Evolutionary conservation across 2,797 vertebrate genomes (phyloP).

Genomic region (Taeniopygia guttata): DNA sequence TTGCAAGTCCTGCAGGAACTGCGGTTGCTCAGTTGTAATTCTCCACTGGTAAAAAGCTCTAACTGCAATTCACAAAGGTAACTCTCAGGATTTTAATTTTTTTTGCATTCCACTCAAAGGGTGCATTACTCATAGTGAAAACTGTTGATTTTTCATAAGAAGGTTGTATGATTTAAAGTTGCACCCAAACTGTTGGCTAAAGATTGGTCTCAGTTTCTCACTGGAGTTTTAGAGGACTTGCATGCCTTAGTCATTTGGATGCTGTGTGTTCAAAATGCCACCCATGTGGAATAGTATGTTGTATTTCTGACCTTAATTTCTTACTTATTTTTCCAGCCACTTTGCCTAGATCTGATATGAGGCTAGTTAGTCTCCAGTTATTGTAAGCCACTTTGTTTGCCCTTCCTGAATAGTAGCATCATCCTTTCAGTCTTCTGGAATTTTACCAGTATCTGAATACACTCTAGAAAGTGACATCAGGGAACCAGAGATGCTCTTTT

Average conservation of each 20-base stretch:
- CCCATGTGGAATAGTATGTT: not conserved
- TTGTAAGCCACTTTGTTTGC: not conserved
- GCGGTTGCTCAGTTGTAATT: not conserved
- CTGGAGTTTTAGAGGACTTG: not conserved
- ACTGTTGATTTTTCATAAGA: not conserved
- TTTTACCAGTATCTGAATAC: not conserved
- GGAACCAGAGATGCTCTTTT: not conserved
- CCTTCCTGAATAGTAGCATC: not conserved
- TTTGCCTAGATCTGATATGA: not conserved
- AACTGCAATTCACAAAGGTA: not conserved
- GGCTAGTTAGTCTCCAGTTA: not conserved
- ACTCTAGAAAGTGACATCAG: not conserved
- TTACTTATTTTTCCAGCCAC: not conserved
- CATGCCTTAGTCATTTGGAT: not conserved
- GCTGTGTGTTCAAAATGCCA: not conserved
- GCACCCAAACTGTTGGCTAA: not conserved
- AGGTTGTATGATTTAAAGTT: not conserved
- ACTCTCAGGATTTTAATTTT: not conserved
- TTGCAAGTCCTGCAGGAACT: not conserved
- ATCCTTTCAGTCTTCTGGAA: not conserved
- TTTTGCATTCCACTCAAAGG: not conserved
- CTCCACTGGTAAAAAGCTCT: not conserved
- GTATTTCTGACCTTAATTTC: not conserved
- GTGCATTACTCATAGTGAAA: not conserved
- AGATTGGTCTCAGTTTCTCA: not conserved